Evolutionary conservation across 1,140 invertebrate genomes (phyloP).

Genomic region (Stegodyphus dumicola): DNA sequence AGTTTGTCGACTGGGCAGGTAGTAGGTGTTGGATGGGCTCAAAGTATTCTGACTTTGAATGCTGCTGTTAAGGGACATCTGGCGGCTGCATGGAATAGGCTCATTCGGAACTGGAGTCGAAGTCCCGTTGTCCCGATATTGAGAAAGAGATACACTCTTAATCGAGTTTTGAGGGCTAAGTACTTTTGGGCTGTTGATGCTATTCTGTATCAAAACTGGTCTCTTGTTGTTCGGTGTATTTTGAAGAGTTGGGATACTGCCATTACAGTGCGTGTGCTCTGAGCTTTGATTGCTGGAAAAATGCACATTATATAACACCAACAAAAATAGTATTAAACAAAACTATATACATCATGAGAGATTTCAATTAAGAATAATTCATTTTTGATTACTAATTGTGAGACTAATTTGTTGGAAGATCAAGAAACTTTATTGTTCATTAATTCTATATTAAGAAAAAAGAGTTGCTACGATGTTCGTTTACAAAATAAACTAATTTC

Average conservation of each 20-base stretch:
- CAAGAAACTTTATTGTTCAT: no score
- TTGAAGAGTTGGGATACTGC: conserved; percentile 73
- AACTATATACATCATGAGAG: no score
- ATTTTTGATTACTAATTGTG: no score
- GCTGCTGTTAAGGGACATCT: conserved; percentile 26
- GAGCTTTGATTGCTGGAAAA: conserved; percentile 70
- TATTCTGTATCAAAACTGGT: conserved; percentile 69
- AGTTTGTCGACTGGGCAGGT: not conserved
- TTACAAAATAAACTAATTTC: no score
- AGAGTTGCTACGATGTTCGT: no score
- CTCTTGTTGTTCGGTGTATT: conserved; percentile 70
- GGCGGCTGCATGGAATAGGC: conserved; percentile 8
- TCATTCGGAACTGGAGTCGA: conserved; percentile 1
- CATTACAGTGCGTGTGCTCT: conserved; percentile 80
- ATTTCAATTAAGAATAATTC: no score
- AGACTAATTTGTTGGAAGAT: no score
- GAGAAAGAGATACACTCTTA: conserved; percentile 68
- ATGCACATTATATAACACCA: not conserved
- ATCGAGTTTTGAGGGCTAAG: conserved; percentile 79
- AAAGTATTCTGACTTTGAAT: conserved; percentile 9
- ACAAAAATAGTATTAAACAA: no score
- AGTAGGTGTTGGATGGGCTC: conserved; percentile 7
- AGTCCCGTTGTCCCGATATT: not conserved
- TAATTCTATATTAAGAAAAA: no score
- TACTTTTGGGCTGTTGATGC: conserved; percentile 65